Evolutionary conservation across 1,140 invertebrate genomes (phyloP), one percentile per base, ranked within the genome.

Genomic region (Drosophila suzukii): DNA sequence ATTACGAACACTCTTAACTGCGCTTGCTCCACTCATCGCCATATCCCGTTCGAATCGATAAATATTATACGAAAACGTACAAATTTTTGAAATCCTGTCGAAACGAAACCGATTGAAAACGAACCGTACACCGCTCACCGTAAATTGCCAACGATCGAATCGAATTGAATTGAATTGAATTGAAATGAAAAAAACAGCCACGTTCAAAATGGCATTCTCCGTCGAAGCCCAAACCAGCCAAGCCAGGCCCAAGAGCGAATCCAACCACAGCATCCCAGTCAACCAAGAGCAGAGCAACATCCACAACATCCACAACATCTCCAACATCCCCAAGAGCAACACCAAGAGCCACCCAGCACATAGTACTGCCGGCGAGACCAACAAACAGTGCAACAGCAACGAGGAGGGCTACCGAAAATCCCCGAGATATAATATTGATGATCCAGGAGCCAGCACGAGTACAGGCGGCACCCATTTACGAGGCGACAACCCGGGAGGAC

Each of bases 151-250:
- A 10, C 24, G 24, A 49, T 30, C 34, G 53, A 5, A 61, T 61
- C 44, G 39, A 56, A 34, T 50, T 65, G 57, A 47, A 55, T 56
- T 65, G 57, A 47, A 55, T 56, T 63, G 24, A 55, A 20, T 30
- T 56, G 43, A 54, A 59, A 44, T 15, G 12, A 8, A 50, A n/a
- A 50, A 27, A 66, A 78, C 51, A 91, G 90, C 90, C 90, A 47
- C 83, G 90, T 90, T 91, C 90, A 91, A 91, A 91, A 91, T 91
- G 90, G 90, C 90, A 90, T 90, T 91, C 86, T 89, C 55, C 58
- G 74, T 72, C 81, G 90, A 82, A 82, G 30, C 63, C 90, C 71
- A 85, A 70, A 57, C 81, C 70, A 86, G 90, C 90, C 90, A 88
- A 75, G 70, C 72, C 71, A 63, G 90, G 90, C 81, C 86, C 78